Evolutionary conservation across 2,888 invertebrate species (phyloP), one percentile per base, ranked within the genome.

Genomic region (Cancer borealis): DNA sequence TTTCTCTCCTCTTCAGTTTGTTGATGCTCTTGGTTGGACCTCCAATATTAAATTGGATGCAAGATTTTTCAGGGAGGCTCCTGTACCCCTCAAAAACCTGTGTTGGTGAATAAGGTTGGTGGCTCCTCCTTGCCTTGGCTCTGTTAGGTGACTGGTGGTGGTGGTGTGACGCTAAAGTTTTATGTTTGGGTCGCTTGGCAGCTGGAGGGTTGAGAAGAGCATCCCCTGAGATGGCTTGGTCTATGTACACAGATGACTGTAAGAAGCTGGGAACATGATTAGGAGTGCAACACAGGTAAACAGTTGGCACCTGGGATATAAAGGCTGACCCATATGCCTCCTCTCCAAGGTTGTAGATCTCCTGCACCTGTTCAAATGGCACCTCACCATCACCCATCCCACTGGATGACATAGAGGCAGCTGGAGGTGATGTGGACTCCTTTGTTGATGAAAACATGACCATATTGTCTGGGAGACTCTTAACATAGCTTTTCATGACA

Each of bases 281-380:
- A 17, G 87, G 92, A 49, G 93, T 95, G 30, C 92, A 90, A 46
- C 93, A 95, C 2, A 95, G 66, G 87, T 95, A 95, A 21, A 94
- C 94, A n/a, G 89, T 46, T 21, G 95, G 95, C 45, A 95, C 88
- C 79, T 95, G 95, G 17, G 95, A 73, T 49, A 95, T 95, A 60
- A 95, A 95, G 30, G 93, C 92, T 45, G 93, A 93, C 12, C 95
- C 95, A 92, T 95, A 95, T 45, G 93, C 92, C 87, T 95, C 95
- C 60, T 95, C 95, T 45, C 95, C 95, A 30, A 95, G 84, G 46
- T 87, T 91, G 87, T 95, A 95, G 17, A 95, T 94, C 73, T 95
- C 94, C 45, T 92, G 92, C 14, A 95, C 46, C 39, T 95, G 92
- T n/a, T 93, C 88, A 66, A 95, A 92, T 21, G 94, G 92, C n/a